Evolutionary conservation across 2,888 invertebrate species (phyloP), one percentile per base, ranked within the genome.

Genomic region (Lamellibrachia columna): DNA sequence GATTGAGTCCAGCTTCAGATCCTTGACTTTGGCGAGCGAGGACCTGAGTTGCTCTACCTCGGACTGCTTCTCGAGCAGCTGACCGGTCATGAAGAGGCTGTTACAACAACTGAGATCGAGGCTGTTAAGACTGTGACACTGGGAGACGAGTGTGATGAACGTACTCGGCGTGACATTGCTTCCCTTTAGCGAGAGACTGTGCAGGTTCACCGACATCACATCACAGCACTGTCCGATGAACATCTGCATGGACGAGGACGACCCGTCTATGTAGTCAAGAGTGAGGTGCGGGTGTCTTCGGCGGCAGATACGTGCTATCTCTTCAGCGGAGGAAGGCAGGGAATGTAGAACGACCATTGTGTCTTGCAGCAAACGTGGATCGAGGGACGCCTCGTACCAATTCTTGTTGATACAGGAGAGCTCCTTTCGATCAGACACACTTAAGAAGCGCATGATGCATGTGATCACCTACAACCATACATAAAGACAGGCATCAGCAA

Each of bases 61-160:
- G 15, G 97, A 96, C 92, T 97, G 97, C 58, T 97, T 97, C 95
- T 97, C 97, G 90, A 98, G 95, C 90, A 98, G 96, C 22, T 97
- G 97, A 2, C 98, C 98, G 2, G 98, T 97, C 98, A 98, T 98
- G 94, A 98, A 97, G 52, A 98, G 97, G 93, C 98, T 98, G 95
- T 98, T 97, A 95, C 98, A 98, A 92, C 97, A 97, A 94, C 97
- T 97, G 92, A 98, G 97, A 92, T 97, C 97, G 40, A 98, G 96
- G 92, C 96, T 96, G 95, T 97, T 97, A 93, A 98, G 96, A 95
- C 97, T 97, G 9, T 94, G 94, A 93, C 96, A 96, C 15, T 94
- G 93, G 2, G 95, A 94, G 6, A 96, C 93, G 22, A 96, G 93
- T 52, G 95, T 94, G 22, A 95, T 94, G 93, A 96, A 95, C 2